These are phyloP conservation scores for Chromoteleia sp. DNA, from an alignment of 2,888 invertebrate species.

Conservation along the genomic window DNA sequence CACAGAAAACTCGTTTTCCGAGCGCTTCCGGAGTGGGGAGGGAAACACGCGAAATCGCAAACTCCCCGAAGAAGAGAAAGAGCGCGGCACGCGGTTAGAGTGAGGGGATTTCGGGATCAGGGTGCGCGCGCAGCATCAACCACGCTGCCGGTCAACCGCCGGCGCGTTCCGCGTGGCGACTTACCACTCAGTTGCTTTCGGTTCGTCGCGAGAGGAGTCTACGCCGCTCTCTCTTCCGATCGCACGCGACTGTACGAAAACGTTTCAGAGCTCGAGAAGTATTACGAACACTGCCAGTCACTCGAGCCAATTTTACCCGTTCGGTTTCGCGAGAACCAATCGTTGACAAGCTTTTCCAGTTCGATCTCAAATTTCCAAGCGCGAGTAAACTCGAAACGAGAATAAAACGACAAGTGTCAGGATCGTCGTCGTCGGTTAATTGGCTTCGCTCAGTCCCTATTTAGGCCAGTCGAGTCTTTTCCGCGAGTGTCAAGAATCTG, in stretches of 20 bases:
- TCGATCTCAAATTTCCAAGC: too few relatives aligned
- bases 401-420: too few relatives aligned
- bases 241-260: conserved; percentile 4
- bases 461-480: too few relatives aligned
- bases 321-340: too few relatives aligned
- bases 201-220: conserved; percentile 73
- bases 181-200: conserved; percentile 78
- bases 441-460: too few relatives aligned
- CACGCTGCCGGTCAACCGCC: conserved; percentile 77
- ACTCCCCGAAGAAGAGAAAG: conserved; percentile 57
- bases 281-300: neutral
- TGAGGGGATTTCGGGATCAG: conserved; percentile 62
- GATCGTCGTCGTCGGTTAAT: too few relatives aligned
- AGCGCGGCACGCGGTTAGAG: conserved; percentile 47
- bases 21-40: conserved; percentile 50
- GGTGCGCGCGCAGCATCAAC: conserved; percentile 79
- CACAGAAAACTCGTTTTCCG: conserved; percentile 64
- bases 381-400: too few relatives aligned
- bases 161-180: conserved; percentile 69
- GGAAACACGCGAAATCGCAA: conserved; percentile 55
- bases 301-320: too few relatives aligned
- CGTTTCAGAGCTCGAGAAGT: too few relatives aligned
- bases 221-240: conserved; percentile 17
- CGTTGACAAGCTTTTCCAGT: too few relatives aligned
- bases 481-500: neutral